Evolutionary conservation across 1,140 invertebrate species (phyloP).

Genomic region (Scaptomyza graminum): DNA sequence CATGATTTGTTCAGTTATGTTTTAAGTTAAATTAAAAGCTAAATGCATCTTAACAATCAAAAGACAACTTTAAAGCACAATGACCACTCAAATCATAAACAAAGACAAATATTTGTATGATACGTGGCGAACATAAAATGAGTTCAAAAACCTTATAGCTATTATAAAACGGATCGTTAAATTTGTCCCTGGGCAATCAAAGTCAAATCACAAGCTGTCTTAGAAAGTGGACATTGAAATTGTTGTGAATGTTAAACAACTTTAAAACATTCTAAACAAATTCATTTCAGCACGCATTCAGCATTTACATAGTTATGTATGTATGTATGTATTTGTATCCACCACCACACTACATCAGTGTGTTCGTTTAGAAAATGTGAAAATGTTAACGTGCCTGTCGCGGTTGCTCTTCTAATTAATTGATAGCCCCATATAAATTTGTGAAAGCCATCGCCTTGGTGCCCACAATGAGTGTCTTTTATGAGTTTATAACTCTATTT

Average conservation of each 20-base stretch:
- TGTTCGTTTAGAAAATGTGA: slow-evolving; percentile 53
- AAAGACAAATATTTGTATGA: slow-evolving; percentile 13
- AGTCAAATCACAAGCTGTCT: slow-evolving; percentile 24
- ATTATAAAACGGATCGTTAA: slow-evolving; percentile 64
- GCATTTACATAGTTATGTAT: slow-evolving; percentile 8
- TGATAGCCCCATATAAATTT: slow-evolving; percentile 73
- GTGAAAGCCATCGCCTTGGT: slow-evolving; percentile 73
- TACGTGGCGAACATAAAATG: slow-evolving; percentile 16
- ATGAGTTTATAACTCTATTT: slow-evolving; percentile 79
- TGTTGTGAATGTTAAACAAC: slow-evolving; percentile 61
- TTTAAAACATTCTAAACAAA: slow-evolving; percentile 76
- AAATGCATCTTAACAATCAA: not conserved
- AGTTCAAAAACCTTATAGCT: slow-evolving; percentile 37
- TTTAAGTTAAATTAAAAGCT: not conserved
- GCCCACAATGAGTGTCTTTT: slow-evolving; percentile 68
- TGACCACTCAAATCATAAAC: not conserved
- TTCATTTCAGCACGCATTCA: slow-evolving; percentile 58
- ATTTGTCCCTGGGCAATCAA: slow-evolving; percentile 28
- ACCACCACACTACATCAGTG: not conserved
- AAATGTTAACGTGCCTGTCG: slow-evolving; percentile 46
- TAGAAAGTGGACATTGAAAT: slow-evolving; percentile 65
- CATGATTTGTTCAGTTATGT: too few relatives aligned
- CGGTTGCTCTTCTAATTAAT: slow-evolving; percentile 64
- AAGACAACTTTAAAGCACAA: not conserved
- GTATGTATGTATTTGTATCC: slow-evolving; percentile 6